Conservation (phyloP, 1,140 invertebrate species). For the Megalonaias nervosa region DNA sequence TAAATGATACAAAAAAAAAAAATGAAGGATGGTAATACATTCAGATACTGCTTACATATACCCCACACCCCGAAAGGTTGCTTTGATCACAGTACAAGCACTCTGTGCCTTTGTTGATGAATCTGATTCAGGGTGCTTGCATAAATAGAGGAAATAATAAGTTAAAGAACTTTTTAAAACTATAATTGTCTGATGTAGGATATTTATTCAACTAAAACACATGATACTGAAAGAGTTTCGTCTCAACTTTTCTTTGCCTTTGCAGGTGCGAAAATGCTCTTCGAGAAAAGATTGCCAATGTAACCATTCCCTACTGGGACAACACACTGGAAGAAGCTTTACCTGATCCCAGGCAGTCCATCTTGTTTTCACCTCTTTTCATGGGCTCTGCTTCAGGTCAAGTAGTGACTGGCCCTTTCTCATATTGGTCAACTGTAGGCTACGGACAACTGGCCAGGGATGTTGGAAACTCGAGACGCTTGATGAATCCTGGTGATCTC, state of each 20-base stretch:
- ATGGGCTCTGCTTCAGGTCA: conserved; percentile 57
- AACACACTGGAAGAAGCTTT: conserved; percentile 66
- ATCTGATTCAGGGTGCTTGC: no score
- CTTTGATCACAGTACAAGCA: no score
- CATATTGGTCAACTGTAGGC: conserved; percentile 39
- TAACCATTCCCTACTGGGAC: conserved; percentile 72
- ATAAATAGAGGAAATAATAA: no score
- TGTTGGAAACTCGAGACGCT: conserved; percentile 36
- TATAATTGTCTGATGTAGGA: no score
- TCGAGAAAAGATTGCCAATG: conserved; percentile 50
- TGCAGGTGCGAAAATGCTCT: conserved; percentile 60
- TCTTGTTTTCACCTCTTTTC: conserved; percentile 68
- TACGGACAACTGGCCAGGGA: conserved; percentile 44
- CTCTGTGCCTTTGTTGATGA: no score
- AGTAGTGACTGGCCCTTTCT: conserved; percentile 20
- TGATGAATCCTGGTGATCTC: conserved; percentile 44
- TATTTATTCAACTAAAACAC: background rate
- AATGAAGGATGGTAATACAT: no score
- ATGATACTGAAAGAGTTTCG: background rate
- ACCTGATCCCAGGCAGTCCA: conserved; percentile 65
- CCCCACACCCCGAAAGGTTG: no score
- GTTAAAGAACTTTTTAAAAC: no score
- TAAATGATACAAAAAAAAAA: no score
- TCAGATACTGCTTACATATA: no score
- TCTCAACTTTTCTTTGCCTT: background rate